These are phyloP conservation scores for Trachelus troglodyta DNA, from an alignment of 2,888 invertebrate species.

Conservation along the genomic window DNA sequence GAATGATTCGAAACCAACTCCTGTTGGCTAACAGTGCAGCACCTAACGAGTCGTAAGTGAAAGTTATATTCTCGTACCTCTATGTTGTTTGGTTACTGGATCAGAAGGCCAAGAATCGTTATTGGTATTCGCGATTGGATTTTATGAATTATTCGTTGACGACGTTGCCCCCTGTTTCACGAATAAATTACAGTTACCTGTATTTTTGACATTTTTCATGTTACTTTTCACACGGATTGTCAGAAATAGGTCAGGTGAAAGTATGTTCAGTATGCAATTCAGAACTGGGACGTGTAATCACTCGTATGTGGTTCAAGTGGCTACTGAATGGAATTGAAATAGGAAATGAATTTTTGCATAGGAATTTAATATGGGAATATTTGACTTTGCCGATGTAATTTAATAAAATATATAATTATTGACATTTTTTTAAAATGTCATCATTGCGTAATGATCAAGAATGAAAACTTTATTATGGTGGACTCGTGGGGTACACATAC, in stretches of 20 bases:
- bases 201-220: not conserved
- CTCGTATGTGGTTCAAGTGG: no score
- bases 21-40: constrained; percentile 31
- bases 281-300: no score
- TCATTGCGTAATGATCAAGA: not conserved
- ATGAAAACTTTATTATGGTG: not conserved
- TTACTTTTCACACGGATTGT: not conserved
- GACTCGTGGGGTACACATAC: not conserved
- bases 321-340: no score
- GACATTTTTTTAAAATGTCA: not conserved
- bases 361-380: no score
- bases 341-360: no score
- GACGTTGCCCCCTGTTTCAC: not conserved
- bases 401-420: not conserved
- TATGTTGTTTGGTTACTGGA: not conserved
- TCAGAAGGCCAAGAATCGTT: not conserved
- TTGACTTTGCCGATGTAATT: no score
- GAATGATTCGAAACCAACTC: constrained; percentile 51
- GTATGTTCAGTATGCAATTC: not conserved
- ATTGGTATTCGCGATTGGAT: not conserved
- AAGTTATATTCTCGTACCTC: constrained; percentile 38
- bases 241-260: not conserved
- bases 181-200: not conserved
- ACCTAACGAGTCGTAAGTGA: constrained; percentile 53
- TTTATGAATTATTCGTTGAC: not conserved